These are phyloP conservation scores for Apus apus DNA, from an alignment of 2,113 vertebrate species.

Conservation along the genomic window DNA sequence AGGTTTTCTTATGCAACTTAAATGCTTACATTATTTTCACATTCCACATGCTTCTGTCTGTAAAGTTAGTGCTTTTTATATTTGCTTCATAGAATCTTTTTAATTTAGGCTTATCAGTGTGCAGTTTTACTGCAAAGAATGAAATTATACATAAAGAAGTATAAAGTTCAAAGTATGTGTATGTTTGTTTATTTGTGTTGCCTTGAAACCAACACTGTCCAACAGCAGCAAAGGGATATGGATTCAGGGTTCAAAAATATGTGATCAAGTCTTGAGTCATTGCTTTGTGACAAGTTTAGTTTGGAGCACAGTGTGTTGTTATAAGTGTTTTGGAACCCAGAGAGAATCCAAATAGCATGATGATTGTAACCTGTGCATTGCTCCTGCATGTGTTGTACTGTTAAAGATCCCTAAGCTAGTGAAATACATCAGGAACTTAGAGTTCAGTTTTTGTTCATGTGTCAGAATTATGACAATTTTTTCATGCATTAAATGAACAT, in stretches of 20 bases:
- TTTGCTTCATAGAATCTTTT: background rate
- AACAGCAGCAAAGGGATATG: background rate
- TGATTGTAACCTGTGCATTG: background rate
- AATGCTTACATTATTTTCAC: background rate
- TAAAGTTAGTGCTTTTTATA: background rate
- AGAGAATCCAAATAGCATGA: background rate
- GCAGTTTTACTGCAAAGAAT: background rate
- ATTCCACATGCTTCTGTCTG: background rate
- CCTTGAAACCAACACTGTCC: background rate
- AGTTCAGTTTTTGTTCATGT: background rate
- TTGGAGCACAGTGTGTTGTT: background rate
- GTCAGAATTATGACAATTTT: background rate
- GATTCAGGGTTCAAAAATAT: background rate
- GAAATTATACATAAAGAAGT: background rate
- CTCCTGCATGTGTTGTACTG: fast-evolving
- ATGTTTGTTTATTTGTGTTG: background rate
- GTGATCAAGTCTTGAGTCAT: background rate
- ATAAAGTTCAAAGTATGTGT: background rate
- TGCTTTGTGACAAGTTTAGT: background rate
- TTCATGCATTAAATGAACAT: background rate
- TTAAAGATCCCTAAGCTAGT: background rate
- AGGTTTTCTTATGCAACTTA: background rate
- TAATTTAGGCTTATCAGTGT: background rate
- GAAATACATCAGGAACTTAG: background rate
- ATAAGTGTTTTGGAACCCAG: background rate